Conservation (phyloP, 1,140 invertebrate genomes). For the Wasmannia auropunctata region DNA sequence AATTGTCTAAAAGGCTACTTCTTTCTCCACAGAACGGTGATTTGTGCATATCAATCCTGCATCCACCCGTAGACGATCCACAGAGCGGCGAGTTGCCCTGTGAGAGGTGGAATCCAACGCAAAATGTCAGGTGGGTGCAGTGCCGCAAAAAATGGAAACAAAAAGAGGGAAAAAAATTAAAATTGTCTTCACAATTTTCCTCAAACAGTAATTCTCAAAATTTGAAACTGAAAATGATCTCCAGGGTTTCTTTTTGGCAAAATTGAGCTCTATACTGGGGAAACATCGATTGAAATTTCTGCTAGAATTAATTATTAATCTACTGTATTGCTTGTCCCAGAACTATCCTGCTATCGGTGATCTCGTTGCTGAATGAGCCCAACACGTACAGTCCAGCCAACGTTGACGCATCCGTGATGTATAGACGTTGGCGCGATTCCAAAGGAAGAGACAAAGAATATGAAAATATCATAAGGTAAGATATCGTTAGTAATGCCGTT, state of each 20-base stretch:
- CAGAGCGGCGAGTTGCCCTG: slow-evolving; percentile 99
- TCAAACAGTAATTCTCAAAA: not conserved
- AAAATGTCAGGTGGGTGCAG: slow-evolving; percentile 93
- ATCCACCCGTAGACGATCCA: slow-evolving; percentile 99
- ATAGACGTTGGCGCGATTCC: slow-evolving; percentile 98
- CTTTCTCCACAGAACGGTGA: slow-evolving; percentile 95
- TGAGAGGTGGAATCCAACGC: slow-evolving; percentile 99
- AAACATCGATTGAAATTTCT: not conserved
- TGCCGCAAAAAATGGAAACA: not conserved
- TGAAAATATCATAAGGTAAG: slow-evolving; percentile 98
- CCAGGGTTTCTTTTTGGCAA: not conserved
- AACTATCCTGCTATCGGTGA: slow-evolving; percentile 98
- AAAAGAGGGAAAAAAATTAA: not conserved
- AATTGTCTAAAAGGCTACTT: not conserved
- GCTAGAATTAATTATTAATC: slow-evolving; percentile 18
- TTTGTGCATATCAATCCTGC: slow-evolving; percentile 99
- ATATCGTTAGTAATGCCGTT: not conserved
- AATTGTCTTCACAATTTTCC: not conserved
- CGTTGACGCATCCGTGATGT: slow-evolving; percentile 99
- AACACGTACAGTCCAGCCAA: slow-evolving; percentile 99
- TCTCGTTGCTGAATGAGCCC: slow-evolving; percentile 99
- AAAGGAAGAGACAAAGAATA: slow-evolving; percentile 99
- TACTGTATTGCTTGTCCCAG: slow-evolving; percentile 82
- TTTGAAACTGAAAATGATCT: not conserved
- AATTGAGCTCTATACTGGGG: not conserved